Base-by-base conservation (phyloP, 2,797 vertebrate species). In the Mastacembelus armatus region DNA sequence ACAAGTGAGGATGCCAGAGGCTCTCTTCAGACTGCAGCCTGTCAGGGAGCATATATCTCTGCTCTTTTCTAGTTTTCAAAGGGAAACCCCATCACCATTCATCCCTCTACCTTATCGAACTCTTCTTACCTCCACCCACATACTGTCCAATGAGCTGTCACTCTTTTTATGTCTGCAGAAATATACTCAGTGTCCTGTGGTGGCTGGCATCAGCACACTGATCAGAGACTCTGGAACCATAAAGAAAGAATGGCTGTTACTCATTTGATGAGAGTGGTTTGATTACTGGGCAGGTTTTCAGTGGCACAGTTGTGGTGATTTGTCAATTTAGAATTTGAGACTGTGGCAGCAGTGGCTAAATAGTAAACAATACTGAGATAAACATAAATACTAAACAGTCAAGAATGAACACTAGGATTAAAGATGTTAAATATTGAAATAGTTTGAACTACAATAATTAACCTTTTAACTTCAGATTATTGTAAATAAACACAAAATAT, bases 171-270 rank as follows among this genome's bases (percentile, higher is more conserved):
- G 61, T 85, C 67, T 68, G 68, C 74, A 27, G 70, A 72, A 74
- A 56, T 38, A 35, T 27, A 65, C 78, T 90, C 83, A 36, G 81
- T 84, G 71, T 4, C 48, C 30, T 27, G 55, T 67, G 73, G 36
- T 60, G 74, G 63, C 54, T 74, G 71, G 69, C 76, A 59, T 90
- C 90, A 91, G 88, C 87, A 83, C 54, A 36, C 61, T 72, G 51
- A 71, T 40, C 42, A 33, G 27, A 66, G 43, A 55, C 1, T 64
- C 51, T 45, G 56, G 22, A 66, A 19, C 18, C 2, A 16, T 44
- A 35, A 59, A 32, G 6, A 43, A 22, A 65, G 38, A 67, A 38
- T 59, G 54, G 50, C 61, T 73, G 11, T 39, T 54, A 12, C 66
- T 50, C 27, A n/a, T 77, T 63, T 77, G 50, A 54, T 43, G 43